A percentile compares a stretch with the other conserved stretches of the same genome.
Conservation (phyloP, 2,113 vertebrate genomes). For the Xenopus tropicalis region UCB_Xtro_10.0 CM004452.2:48169501-48170000, state of each 20-base stretch:
- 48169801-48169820: background rate
- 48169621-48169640: background rate
- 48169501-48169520: background rate
- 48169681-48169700: background rate
- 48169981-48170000: too few species aligned
- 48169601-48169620: background rate
- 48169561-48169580: background rate
- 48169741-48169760: background rate
- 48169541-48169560: background rate
- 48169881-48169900: too few species aligned
- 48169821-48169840: too few species aligned
- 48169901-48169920: too few species aligned
- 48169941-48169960: too few species aligned
- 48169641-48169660: constrained; percentile 4
- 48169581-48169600: background rate
- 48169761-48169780: background rate
- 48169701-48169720: background rate
- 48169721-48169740: background rate
- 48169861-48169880: too few species aligned
- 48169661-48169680: background rate
- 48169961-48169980: too few species aligned
- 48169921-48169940: too few species aligned
- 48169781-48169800: background rate
- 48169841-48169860: too few species aligned
- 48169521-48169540: background rate